These are phyloP conservation scores for Mirounga angustirostris DNA, from an alignment of 2,113 vertebrate genomes.

Conservation along the genomic window DNA sequence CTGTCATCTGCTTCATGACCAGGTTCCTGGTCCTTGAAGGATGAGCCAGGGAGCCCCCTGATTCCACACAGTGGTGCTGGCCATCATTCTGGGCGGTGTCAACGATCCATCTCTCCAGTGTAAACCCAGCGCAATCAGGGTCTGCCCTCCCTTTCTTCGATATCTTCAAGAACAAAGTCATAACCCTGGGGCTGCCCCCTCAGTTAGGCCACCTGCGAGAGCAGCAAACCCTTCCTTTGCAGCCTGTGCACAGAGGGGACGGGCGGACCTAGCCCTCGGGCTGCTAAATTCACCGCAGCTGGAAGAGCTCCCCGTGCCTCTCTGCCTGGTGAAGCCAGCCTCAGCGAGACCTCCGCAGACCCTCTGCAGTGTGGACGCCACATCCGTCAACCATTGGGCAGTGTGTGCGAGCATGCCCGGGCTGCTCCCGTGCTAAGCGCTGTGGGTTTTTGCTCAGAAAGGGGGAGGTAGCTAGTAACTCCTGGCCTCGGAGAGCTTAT, in stretches of 20 bases:
- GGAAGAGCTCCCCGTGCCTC: not conserved
- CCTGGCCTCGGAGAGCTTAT: not conserved
- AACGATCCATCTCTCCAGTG: not conserved
- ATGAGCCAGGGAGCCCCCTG: not conserved
- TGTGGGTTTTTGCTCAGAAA: not conserved
- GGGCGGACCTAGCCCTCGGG: not conserved
- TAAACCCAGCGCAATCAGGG: not conserved
- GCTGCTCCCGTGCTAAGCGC: not conserved
- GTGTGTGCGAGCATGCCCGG: not conserved
- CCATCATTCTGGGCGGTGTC: not conserved
- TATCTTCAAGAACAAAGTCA: not conserved
- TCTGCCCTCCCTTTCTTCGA: not conserved
- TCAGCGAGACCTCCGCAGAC: not conserved
- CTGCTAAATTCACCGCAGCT: not conserved
- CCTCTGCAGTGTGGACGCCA: accelerated
- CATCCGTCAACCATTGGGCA: not conserved
- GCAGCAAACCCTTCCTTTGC: not conserved
- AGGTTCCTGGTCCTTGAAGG: not conserved
- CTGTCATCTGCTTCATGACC: not conserved
- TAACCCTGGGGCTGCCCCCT: not conserved
- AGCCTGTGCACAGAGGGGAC: not conserved
- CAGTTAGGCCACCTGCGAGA: not conserved
- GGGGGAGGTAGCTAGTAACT: not conserved
- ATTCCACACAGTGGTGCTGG: not conserved
- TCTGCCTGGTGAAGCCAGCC: not conserved